phyloP scores from a whole-genome alignment of 2,888 invertebrate genomes.

The Andrena bucephala region DNA sequence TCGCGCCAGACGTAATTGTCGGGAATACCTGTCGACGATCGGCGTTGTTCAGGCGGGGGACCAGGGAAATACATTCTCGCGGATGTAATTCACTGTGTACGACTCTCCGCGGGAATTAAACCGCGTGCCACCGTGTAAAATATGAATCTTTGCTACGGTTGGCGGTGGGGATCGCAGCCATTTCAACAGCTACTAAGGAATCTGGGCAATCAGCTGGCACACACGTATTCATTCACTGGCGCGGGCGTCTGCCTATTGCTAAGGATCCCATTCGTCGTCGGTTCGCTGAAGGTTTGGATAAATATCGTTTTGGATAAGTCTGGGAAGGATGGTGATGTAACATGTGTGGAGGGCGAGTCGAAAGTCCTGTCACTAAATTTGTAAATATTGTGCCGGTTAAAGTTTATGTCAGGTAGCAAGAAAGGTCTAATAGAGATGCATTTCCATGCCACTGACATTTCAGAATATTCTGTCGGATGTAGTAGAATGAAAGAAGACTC shows the following conservation, averaged over 20 bases:
- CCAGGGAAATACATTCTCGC: slow-evolving; percentile 5
- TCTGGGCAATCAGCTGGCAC: background rate
- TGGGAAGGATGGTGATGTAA: too few relatives aligned
- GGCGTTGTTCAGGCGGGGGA: background rate
- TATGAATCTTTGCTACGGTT: slow-evolving; percentile 37
- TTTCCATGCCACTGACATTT: too few relatives aligned
- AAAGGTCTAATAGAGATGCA: too few relatives aligned
- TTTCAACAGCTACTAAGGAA: background rate
- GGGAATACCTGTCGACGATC: slow-evolving; percentile 7
- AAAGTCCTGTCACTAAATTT: too few relatives aligned
- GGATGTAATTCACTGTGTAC: slow-evolving; percentile 21
- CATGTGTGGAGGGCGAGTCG: too few relatives aligned
- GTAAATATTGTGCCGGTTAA: too few relatives aligned
- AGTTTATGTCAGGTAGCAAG: too few relatives aligned
- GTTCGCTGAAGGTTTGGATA: too few relatives aligned
- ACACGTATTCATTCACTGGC: background rate
- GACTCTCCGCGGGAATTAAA: slow-evolving; percentile 20
- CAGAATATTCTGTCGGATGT: too few relatives aligned
- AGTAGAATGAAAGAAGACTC: too few relatives aligned
- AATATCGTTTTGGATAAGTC: too few relatives aligned
- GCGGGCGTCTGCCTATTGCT: background rate
- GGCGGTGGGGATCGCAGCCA: background rate
- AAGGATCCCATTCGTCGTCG: background rate
- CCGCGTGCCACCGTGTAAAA: slow-evolving; percentile 48
- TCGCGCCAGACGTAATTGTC: slow-evolving; percentile 50